phyloP scores from a whole-genome alignment of 1,140 invertebrate genomes.

The Planococcus citri region DNA sequence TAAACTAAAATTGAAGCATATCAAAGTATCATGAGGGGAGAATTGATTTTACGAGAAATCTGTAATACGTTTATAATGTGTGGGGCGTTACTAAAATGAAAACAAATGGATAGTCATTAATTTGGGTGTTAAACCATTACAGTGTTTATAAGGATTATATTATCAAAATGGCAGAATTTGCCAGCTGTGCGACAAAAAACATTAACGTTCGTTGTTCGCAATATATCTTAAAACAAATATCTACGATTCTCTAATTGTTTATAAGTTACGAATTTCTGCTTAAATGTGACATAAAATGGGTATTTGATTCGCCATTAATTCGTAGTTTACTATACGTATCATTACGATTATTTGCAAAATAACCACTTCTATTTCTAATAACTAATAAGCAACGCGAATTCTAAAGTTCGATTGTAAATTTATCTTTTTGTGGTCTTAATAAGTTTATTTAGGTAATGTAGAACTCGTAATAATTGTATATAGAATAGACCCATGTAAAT shows the following conservation, averaged over 20 bases:
- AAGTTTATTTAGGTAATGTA: no score
- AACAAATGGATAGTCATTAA: conserved; percentile 3
- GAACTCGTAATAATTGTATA: no score
- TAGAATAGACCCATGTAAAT: no score
- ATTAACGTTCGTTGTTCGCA: neutral
- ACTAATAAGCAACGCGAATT: no score
- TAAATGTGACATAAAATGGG: neutral
- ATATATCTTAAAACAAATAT: neutral
- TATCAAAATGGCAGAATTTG: neutral
- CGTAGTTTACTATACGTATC: neutral
- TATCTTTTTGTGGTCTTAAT: no score
- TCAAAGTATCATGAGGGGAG: no score
- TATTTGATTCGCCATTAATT: neutral
- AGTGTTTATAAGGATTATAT: conserved; percentile 1
- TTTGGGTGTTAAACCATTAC: neutral
- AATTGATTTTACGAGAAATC: conserved; percentile 3
- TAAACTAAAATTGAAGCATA: no score
- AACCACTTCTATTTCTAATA: neutral
- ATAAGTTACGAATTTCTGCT: neutral
- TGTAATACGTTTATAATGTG: neutral
- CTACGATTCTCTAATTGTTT: neutral
- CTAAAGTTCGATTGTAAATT: no score
- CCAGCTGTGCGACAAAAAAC: neutral
- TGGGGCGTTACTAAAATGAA: neutral
- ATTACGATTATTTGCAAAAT: no score